Evolutionary conservation across 2,888 invertebrate species (phyloP), one percentile per base, ranked within the genome.

Genomic region (Gonocerus acuteangulatus): DNA sequence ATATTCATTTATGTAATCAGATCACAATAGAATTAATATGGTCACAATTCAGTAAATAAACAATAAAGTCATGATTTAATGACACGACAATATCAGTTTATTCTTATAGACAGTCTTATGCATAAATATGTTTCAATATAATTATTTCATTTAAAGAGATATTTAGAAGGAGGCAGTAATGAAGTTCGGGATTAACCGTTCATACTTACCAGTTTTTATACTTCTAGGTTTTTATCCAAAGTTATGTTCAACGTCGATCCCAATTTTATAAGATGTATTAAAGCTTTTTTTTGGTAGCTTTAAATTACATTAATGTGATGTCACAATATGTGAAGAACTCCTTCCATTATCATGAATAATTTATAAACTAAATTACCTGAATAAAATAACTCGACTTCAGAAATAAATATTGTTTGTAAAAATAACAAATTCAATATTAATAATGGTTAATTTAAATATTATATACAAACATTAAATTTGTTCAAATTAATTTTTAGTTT

Each of bases 401-500:
- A n/a, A n/a, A n/a, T n/a, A n/a, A n/a, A n/a, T n/a, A n/a, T n/a
- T n/a, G n/a, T n/a, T n/a, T n/a, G n/a, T n/a, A 49, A 34, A 51
- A 34, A 51, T 34, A 34, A 51, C 34, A 51, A 3, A 42, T 34
- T 34, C 48, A 51, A 34, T 51, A 27, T 51, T 51, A 51, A 48
- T 22, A 27, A 51, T 34, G 32, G 19, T 36, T 51, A 51, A 51
- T 51, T 51, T 19, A 51, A 51, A 51, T 51, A 51, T 34, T 51
- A 51, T 51, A 18, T 51, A 51, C 51, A 51, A 51, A 51, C 34
- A 34, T 42, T 51, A 51, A 51, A 51, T 34, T 19, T 32, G 34
- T 51, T 51, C 32, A 51, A 51, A 51, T 34, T 51, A 51, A 51
- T 51, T 51, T 27, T 51, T 34, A 51, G 51, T 51, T 34, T 51